These are phyloP conservation scores for Rhinatrema bivittatum DNA, from an alignment of 2,797 vertebrate species.

Conservation along the genomic window DNA sequence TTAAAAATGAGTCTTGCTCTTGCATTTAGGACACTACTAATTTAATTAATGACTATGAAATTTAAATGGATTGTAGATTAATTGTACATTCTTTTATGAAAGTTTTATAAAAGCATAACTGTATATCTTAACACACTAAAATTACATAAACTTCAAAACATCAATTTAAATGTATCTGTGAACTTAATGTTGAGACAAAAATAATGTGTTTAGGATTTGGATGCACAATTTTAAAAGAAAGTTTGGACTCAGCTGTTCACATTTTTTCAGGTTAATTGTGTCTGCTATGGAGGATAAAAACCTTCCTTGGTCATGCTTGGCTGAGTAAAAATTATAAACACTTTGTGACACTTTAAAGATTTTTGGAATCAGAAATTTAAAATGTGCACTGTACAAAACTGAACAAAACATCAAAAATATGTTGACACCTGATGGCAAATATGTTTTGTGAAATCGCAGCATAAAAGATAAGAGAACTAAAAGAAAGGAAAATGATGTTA, in stretches of 20 bases:
- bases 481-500: no score
- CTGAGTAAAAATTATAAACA: slow-evolving; percentile 5
- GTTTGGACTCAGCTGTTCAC: neutral
- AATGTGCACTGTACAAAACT: slow-evolving; percentile 8
- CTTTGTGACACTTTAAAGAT: neutral
- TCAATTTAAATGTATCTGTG: neutral
- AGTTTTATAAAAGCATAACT: neutral
- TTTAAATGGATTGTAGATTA: no score
- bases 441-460: neutral
- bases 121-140: neutral
- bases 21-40: neutral
- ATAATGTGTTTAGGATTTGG: neutral
- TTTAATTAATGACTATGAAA: neutral
- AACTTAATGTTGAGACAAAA: neutral
- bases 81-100: no score
- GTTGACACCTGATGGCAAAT: neutral
- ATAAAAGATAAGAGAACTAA: no score
- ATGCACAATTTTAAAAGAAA: neutral
- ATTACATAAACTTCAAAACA: neutral
- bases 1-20: slow-evolving; percentile 10
- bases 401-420: slow-evolving; percentile 24
- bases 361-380: slow-evolving; percentile 8
- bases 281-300: slow-evolving; percentile 1
- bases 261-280: slow-evolving; percentile 2
- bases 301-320: neutral